Percentiles rank a stretch among this genome's conserved stretches.
phyloP scores from a whole-genome alignment of 2,888 invertebrate species.

The Chesias legatella region DNA sequence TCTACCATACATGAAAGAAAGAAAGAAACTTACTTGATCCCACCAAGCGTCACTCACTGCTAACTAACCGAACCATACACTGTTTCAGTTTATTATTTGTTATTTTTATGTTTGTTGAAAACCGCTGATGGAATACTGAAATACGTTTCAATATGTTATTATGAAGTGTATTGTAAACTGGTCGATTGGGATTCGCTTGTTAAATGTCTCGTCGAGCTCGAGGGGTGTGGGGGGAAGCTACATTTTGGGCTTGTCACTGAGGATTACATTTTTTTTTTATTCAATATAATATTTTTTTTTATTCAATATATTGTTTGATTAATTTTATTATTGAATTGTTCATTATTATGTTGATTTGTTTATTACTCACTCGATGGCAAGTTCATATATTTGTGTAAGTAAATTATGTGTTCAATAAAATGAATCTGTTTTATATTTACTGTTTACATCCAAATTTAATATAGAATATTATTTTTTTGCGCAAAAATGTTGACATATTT shows the following conservation, averaged over 20 bases:
- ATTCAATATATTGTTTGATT: background rate
- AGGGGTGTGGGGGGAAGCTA: slow-evolving; percentile 8
- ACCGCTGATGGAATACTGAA: too few relatives aligned
- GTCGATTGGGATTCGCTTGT: too few relatives aligned
- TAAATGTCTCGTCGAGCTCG: too few relatives aligned
- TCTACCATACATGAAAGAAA: too few relatives aligned
- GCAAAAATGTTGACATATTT: slow-evolving; percentile 49
- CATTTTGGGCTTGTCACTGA: slow-evolving; percentile 32
- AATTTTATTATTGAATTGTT: slow-evolving; percentile 21
- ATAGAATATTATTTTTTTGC: slow-evolving; percentile 39
- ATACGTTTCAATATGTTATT: too few relatives aligned
- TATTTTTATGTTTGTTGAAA: too few relatives aligned
- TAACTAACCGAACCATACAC: slow-evolving; percentile 1
- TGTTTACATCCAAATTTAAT: slow-evolving; percentile 50
- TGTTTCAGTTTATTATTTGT: too few relatives aligned
- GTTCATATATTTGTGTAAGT: slow-evolving; percentile 45
- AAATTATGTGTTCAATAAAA: slow-evolving; percentile 67
- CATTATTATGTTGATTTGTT: slow-evolving; percentile 20
- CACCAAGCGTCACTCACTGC: slow-evolving; percentile 15
- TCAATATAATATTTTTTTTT: slow-evolving; percentile 19
- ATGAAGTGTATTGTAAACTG: too few relatives aligned
- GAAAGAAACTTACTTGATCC: slow-evolving; percentile 10
- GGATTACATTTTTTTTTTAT: slow-evolving; percentile 10
- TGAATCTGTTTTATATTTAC: slow-evolving; percentile 51
- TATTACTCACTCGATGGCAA: slow-evolving; percentile 36